Evolutionary conservation across 2,888 invertebrate genomes (phyloP), one percentile per base, ranked within the genome.

Genomic region (Drosophila testacea): DNA sequence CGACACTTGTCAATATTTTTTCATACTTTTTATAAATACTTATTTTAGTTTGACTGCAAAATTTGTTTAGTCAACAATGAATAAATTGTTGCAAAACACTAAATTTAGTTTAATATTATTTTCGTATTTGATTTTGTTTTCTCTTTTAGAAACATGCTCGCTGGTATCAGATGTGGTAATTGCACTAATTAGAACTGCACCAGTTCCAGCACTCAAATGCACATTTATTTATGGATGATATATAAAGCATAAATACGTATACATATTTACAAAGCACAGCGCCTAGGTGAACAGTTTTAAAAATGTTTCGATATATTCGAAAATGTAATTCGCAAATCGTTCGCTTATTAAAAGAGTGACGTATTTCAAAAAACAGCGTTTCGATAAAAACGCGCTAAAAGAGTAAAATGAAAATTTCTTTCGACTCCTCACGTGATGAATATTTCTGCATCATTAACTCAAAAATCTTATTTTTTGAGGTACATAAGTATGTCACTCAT

Each of bases 151-250:
- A 50, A 60, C 76, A 79, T 75, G 77, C 76, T 77, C 63, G 79
- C 55, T 46, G 36, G 44, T 62, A 50, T 59, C 22, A 22, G 22
- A 63, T 46, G 46, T 68, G 64, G 46, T 22, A 50, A 66, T 30
- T 61, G 81, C 87, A 87, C 88, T 79, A 13, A 79, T 82, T 81
- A 79, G 67, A 79, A 68, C 48, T 81, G 89, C 89, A 84, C 84
- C 65, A 73, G 87, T 89, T 89, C 62, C 75, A 80, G 84, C 78
- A 81, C 89, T 51, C 51, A 69, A 72, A 84, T 75, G 89, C 80
- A 80, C 81, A 70, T 73, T 64, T 73, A 74, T 68, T 67, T 73
- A 69, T 67, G 51, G 51, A 69, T 44, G 50, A 65, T 48, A 69
- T 48, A 63, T 50, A 59, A 55, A 22, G 3, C 22, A 22, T 22